Percentiles rank a stretch among this genome's conserved stretches.
phyloP scores from a whole-genome alignment of 2,113 vertebrate species.

The Xiphophorus couchianus region DNA sequence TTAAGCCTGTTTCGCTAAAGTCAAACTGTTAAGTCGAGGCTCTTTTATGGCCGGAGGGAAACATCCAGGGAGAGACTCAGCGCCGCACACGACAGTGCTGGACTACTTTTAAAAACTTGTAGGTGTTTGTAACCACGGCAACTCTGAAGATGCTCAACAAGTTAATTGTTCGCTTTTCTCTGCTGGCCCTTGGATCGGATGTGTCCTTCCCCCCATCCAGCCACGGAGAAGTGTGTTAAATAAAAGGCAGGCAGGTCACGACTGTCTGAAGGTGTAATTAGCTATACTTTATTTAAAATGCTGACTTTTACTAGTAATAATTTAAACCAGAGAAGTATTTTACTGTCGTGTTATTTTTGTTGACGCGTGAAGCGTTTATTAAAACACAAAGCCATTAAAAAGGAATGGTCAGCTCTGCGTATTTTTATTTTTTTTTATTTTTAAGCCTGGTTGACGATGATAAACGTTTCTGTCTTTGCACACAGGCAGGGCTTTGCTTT shows the following conservation, averaged over 20 bases:
- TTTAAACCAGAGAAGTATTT: neutral
- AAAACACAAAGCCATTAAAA: neutral
- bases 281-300: neutral
- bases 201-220: neutral
- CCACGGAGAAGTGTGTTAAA: neutral
- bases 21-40: neutral
- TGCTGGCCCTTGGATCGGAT: conserved; percentile 28
- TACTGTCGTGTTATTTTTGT: neutral
- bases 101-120: conserved; percentile 18
- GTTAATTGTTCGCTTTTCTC: conserved; percentile 14
- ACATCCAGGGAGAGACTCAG: neutral
- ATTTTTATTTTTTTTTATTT: neutral
- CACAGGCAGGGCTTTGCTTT: neutral
- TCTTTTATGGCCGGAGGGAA: neutral
- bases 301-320: neutral
- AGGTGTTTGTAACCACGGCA: conserved; percentile 24
- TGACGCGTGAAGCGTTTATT: neutral
- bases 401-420: neutral
- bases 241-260: neutral
- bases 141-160: neutral
- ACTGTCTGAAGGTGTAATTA: neutral
- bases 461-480: conserved; percentile 25
- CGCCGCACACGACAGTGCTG: neutral
- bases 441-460: conserved; percentile 12
- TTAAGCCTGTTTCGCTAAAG: neutral